Evolutionary conservation across 2,888 invertebrate genomes (phyloP).

Genomic region (Lithosia quadra): DNA sequence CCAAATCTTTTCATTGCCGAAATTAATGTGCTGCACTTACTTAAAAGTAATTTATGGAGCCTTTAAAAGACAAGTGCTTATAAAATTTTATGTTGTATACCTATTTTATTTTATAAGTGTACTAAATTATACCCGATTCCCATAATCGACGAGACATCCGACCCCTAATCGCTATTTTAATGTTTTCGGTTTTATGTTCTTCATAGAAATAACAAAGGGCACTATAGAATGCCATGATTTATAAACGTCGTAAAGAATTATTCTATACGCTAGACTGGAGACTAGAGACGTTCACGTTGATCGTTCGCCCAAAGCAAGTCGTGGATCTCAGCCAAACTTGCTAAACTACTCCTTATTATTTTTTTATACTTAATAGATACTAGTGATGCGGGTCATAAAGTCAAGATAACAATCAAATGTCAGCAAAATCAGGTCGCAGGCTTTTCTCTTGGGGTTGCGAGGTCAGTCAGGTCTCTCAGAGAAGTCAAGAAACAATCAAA

Average conservation of each 20-base stretch:
- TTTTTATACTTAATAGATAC: not conserved
- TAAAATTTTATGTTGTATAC: constrained; percentile 46
- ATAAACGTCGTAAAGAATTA: constrained; percentile 57
- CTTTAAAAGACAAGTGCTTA: constrained; percentile 6
- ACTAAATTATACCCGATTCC: constrained; percentile 39
- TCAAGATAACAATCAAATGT: no score
- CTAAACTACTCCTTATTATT: no score
- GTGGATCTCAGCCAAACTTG: not conserved
- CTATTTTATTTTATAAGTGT: constrained; percentile 60
- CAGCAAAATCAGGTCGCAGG: no score
- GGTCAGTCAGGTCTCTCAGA: no score
- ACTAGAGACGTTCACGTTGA: constrained; percentile 25
- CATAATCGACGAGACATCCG: constrained; percentile 63
- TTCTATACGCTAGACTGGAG: constrained; percentile 49
- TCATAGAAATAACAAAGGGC: constrained; percentile 60
- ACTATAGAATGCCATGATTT: constrained; percentile 63
- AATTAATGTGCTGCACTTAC: not conserved
- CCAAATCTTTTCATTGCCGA: no score
- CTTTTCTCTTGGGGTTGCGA: no score
- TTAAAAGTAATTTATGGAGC: not conserved
- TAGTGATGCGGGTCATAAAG: no score
- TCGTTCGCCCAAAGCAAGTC: not conserved
- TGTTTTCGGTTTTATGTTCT: constrained; percentile 66
- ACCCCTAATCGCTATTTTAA: constrained; percentile 67
- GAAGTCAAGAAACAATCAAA: no score